These are phyloP conservation scores for Tetranychus truncatus DNA, from an alignment of 2,888 invertebrate species.

Conservation along the genomic window DNA sequence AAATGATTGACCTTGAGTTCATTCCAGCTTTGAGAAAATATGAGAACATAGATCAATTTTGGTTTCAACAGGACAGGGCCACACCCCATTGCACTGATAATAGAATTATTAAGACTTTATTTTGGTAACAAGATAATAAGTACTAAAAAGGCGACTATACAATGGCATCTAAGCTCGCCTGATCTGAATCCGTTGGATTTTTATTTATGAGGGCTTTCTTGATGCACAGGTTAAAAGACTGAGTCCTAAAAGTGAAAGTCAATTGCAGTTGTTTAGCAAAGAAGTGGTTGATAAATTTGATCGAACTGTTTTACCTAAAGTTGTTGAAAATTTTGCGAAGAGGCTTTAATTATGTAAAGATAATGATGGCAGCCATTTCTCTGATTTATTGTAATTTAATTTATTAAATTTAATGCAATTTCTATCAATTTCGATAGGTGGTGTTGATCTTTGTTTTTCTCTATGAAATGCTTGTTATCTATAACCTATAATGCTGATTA, in stretches of 20 bases:
- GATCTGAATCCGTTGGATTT: background rate
- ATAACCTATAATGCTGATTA: no score
- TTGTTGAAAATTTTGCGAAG: background rate
- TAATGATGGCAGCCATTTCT: background rate
- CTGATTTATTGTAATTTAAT: background rate
- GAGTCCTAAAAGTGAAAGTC: background rate
- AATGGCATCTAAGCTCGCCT: background rate
- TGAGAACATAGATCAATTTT: background rate
- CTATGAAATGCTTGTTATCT: no score
- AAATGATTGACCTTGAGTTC: no score
- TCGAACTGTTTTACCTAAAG: background rate
- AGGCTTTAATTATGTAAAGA: background rate
- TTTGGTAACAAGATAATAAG: background rate
- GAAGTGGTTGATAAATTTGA: background rate
- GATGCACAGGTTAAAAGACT: background rate
- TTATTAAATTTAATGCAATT: no score
- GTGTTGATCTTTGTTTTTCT: no score
- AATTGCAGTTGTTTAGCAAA: background rate
- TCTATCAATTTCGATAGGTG: no score
- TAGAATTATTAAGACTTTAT: background rate
- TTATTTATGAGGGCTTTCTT: background rate
- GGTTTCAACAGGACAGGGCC: background rate
- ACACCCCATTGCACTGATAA: background rate
- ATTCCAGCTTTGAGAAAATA: no score
- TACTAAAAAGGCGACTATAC: background rate